Conservation (phyloP, 2,797 vertebrate genomes). For the Smutsia gigantea region DNA sequence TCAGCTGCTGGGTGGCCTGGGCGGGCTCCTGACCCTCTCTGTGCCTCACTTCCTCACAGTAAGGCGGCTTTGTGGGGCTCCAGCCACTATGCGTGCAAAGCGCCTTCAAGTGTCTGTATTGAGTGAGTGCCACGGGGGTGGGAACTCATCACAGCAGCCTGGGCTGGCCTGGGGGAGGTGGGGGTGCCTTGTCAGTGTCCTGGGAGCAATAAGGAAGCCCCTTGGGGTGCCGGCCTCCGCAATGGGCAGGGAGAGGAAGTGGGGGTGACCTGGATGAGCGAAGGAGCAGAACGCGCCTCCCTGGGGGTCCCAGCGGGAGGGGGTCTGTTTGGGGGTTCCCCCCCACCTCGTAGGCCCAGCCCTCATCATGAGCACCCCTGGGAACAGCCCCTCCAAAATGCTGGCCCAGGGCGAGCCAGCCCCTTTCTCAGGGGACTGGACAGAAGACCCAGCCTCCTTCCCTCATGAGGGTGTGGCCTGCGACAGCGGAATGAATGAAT, state of each 20-base stretch:
- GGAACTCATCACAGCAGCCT: too few species aligned
- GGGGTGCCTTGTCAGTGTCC: too few species aligned
- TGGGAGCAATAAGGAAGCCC: not conserved
- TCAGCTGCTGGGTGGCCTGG: not conserved
- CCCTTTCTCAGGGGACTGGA: not conserved
- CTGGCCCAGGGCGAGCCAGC: not conserved
- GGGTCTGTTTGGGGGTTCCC: too few species aligned
- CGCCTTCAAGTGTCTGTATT: not conserved
- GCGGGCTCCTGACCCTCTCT: not conserved
- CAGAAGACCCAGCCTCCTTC: too few species aligned
- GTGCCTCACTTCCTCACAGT: not conserved
- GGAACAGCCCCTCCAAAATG: not conserved
- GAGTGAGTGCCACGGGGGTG: not conserved
- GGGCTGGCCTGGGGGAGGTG: not conserved
- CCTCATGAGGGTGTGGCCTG: too few species aligned
- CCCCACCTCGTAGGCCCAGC: not conserved
- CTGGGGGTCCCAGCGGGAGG: too few species aligned
- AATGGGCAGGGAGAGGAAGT: not conserved
- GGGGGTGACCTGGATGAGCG: not conserved
- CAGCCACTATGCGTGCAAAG: too few species aligned
- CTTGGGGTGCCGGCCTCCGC: accelerated
- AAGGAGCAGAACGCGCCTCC: not conserved
- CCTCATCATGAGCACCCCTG: not conserved
- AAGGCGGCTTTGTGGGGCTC: not conserved
- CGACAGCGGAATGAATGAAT: accelerated